A percentile compares a stretch with the other conserved stretches of the same genome.
Conservation (phyloP, 1,140 invertebrate species). For the Spodoptera litura region DNA sequence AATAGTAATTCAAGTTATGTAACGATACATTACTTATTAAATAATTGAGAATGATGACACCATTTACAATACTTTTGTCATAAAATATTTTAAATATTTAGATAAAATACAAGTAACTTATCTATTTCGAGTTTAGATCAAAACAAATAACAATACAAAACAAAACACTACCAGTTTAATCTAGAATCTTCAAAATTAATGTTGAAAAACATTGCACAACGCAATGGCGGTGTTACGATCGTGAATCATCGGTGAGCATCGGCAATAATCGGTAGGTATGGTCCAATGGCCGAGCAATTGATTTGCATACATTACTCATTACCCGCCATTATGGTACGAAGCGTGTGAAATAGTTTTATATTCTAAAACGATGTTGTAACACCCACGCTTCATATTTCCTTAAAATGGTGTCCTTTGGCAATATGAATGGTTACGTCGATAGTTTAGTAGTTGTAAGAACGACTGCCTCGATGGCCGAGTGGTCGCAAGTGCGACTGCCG, state of each 20-base stretch:
- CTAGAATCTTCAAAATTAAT: conserved; percentile 16
- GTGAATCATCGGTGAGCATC: conserved; percentile 29
- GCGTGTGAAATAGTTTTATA: conserved; percentile 22
- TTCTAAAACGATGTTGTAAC: not conserved
- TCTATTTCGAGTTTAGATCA: not conserved
- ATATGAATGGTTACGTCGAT: not conserved
- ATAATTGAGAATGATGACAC: too few species aligned
- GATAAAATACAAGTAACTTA: too few species aligned
- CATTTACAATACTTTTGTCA: too few species aligned
- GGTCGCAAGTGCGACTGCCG: too few species aligned
- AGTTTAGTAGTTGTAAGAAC: not conserved
- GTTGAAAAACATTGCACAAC: conserved; percentile 11
- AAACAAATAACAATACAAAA: not conserved
- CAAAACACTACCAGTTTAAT: conserved; percentile 10
- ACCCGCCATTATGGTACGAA: not conserved
- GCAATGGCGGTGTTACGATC: not conserved
- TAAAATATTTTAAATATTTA: too few species aligned
- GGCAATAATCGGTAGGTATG: not conserved
- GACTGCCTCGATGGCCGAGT: too few species aligned
- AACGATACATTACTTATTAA: too few species aligned
- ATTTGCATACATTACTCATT: conserved; percentile 52
- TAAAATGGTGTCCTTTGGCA: not conserved
- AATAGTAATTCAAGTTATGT: too few species aligned
- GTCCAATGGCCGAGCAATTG: not conserved
- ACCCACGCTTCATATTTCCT: conserved; percentile 3